Conservation (phyloP, 2,888 invertebrate genomes). For the Orthosia gothica region DNA sequence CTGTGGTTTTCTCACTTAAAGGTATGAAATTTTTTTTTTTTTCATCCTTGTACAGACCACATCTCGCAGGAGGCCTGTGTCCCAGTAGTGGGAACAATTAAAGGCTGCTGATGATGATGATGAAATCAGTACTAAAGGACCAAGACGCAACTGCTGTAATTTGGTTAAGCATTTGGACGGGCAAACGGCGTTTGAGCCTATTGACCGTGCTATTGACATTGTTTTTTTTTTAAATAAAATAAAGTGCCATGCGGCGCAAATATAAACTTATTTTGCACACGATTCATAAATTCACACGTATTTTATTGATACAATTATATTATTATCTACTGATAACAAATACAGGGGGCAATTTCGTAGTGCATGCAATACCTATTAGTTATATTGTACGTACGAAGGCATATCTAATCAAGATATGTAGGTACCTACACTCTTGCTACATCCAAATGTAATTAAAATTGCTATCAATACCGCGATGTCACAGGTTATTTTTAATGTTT, state of each 20-base stretch:
- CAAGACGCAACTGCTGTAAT: too few relatives aligned
- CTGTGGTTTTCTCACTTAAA: too few relatives aligned
- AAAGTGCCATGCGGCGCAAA: not conserved
- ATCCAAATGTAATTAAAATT: constrained; percentile 58
- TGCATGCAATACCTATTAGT: not conserved
- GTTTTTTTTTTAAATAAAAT: not conserved
- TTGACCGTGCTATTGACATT: too few relatives aligned
- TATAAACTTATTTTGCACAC: not conserved
- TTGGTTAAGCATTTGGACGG: too few relatives aligned
- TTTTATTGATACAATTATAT: not conserved
- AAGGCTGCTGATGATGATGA: too few relatives aligned
- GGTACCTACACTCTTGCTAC: constrained; percentile 24
- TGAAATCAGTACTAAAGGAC: too few relatives aligned
- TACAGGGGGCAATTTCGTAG: constrained; percentile 3
- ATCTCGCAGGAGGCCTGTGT: too few relatives aligned
- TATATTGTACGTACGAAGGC: not conserved
- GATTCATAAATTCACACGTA: constrained; percentile 11
- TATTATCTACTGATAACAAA: not conserved
- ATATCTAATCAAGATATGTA: constrained; percentile 49
- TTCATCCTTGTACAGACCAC: too few relatives aligned
- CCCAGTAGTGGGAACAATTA: too few relatives aligned
- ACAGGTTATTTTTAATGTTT: constrained; percentile 40
- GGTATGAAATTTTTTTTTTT: too few relatives aligned
- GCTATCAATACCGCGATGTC: constrained; percentile 49
- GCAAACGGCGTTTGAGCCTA: too few relatives aligned